Evolutionary conservation across 2,888 invertebrate genomes (phyloP).

Genomic region (Heliconius ethilla): DNA sequence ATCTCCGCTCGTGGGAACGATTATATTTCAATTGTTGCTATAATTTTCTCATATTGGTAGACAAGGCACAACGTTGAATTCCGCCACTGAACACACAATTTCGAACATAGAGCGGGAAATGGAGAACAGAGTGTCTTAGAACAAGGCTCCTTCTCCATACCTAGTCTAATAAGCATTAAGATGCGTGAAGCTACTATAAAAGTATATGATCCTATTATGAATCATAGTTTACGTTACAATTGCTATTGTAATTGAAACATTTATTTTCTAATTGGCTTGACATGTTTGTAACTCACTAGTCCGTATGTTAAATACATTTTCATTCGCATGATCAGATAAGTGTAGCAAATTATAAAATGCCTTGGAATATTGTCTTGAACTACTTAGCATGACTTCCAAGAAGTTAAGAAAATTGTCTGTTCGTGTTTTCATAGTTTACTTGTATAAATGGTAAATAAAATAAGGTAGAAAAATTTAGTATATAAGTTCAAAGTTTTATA

Average conservation of each 20-base stretch:
- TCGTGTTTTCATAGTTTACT: neutral
- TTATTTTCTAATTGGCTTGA: constrained; percentile 17
- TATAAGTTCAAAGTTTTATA: neutral
- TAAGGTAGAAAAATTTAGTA: neutral
- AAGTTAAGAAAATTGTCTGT: neutral
- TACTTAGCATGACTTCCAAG: neutral
- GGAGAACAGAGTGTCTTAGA: neutral
- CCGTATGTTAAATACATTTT: constrained; percentile 18
- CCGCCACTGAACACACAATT: neutral
- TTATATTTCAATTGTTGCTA: neutral
- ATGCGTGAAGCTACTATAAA: neutral
- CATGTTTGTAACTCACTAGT: constrained; percentile 9
- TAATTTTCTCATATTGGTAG: neutral
- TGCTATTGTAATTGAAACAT: constrained; percentile 10
- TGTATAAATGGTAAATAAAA: neutral
- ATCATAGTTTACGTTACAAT: neutral
- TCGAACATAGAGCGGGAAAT: neutral
- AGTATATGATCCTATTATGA: neutral
- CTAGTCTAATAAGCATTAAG: neutral
- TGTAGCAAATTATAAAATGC: constrained; percentile 11
- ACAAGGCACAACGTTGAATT: neutral
- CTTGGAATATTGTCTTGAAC: constrained; percentile 15
- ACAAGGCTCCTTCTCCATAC: neutral
- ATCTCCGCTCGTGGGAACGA: neutral
- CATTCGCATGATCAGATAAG: constrained; percentile 25